A percentile compares a stretch with the other conserved stretches of the same genome.
phyloP scores from a whole-genome alignment of 2,113 vertebrate genomes.

The Nycticebus coucang region DNA sequence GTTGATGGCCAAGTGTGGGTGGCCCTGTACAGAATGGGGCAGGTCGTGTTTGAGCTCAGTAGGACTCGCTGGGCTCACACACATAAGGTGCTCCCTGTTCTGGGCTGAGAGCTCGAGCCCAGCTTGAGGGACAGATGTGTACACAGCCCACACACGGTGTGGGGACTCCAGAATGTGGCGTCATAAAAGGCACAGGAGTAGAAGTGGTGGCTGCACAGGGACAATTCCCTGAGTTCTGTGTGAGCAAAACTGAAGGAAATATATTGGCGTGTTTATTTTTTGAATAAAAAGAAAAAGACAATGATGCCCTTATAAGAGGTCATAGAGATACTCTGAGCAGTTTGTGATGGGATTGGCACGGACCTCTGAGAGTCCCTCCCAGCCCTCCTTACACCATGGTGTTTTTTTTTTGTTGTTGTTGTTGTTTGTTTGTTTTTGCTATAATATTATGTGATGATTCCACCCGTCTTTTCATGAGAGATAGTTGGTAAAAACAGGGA shows the following conservation, averaged over 20 bases:
- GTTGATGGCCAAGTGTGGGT: neutral
- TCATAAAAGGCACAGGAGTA: neutral
- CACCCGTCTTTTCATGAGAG: neutral
- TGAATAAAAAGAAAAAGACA: slow-evolving; percentile 26
- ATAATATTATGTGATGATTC: neutral
- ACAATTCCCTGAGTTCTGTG: neutral
- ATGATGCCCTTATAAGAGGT: neutral
- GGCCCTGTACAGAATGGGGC: neutral
- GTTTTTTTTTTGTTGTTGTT: too few species aligned
- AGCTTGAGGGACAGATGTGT: neutral
- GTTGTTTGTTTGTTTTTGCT: neutral
- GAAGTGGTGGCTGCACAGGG: neutral
- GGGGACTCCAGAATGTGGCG: neutral
- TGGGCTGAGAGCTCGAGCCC: neutral
- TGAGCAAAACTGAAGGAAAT: neutral
- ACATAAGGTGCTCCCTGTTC: neutral
- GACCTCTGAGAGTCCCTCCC: neutral
- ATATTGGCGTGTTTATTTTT: neutral
- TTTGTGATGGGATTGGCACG: neutral
- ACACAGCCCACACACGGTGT: neutral
- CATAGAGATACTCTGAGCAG: neutral
- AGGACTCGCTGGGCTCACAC: neutral
- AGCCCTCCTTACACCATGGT: neutral
- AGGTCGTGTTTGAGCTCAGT: neutral
- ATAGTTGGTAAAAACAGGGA: neutral